Evolutionary conservation across 2,113 vertebrate species (phyloP).

Genomic region (Rhinichthys klamathensis): DNA sequence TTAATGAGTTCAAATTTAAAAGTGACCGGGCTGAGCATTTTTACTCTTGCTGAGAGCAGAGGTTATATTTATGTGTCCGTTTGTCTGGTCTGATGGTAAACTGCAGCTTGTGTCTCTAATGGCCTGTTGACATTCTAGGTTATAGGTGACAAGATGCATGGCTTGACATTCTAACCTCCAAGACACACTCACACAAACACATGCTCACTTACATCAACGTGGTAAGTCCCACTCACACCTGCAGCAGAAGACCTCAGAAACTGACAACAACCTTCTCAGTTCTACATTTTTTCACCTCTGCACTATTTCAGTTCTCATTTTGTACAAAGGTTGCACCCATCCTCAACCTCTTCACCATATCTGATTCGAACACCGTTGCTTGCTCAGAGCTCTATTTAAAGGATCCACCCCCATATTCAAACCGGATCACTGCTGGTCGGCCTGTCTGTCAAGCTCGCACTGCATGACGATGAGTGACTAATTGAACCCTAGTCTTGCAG

Average conservation of each 20-base stretch:
- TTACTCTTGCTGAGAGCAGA: not conserved
- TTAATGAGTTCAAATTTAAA: not conserved
- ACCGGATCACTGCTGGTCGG: not conserved
- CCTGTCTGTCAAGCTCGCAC: slow-evolving; percentile 11
- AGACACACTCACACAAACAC: slow-evolving; percentile 35
- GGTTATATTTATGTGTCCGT: not conserved
- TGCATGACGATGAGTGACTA: not conserved
- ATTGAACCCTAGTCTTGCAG: not conserved
- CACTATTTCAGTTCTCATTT: not conserved
- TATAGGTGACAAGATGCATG: slow-evolving; percentile 12
- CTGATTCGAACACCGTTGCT: not conserved
- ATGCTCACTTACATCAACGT: not conserved
- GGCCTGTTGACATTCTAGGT: slow-evolving; percentile 13
- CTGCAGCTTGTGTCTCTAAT: not conserved
- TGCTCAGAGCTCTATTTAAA: slow-evolving; percentile 38
- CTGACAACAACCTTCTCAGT: not conserved
- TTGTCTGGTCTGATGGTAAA: not conserved
- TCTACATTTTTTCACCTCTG: too few species aligned
- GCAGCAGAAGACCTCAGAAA: not conserved
- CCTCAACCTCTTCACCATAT: slow-evolving; percentile 5
- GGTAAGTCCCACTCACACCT: not conserved
- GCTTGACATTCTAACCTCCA: slow-evolving; percentile 31
- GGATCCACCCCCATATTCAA: not conserved
- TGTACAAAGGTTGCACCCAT: not conserved
- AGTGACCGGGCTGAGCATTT: not conserved